Evolutionary conservation across 1,140 invertebrate species (phyloP), one percentile per base, ranked within the genome.

Genomic region (Lasioglossum baleicum): DNA sequence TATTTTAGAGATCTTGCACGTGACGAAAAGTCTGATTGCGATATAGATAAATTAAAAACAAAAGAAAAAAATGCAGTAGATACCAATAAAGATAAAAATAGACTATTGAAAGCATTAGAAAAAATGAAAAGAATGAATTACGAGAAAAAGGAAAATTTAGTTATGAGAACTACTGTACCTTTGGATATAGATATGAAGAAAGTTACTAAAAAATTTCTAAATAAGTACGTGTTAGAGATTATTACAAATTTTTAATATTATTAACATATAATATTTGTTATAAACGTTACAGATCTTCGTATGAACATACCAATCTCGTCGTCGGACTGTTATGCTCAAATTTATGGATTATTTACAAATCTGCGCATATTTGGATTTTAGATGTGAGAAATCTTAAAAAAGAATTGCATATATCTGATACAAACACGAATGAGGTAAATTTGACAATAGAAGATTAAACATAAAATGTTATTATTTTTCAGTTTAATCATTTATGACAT

Each of bases 1-100:
- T 90, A 89, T 85, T 94, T 93, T 79, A 88, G 91, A 79, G 90
- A 92, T 75, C 65, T 91, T 20, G 91, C 89, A 17, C 72, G 77
- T 8, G 31, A 87, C 20, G 56, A 80, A 48, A 83, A 68, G 75
- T 22, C 20, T 3, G 68, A 83, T n/a, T n/a, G n/a, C n/a, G n/a
- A n/a, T n/a, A 15, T 15, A 4, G 65, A 44, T 17, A 56, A 8
- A 31, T 0, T 51, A 60, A 2, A 67, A 76, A 75, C 15, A 72
- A 58, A 76, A 56, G 82, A 88, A 81, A n/a, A 60, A 65, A 42
- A 85, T 69, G n/a, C 17, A 64, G 7, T n/a, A 51, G 68, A 81
- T 8, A 15, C 26, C 0, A 75, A 84, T 2, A 87, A 80, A 60
- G 89, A 84, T 81, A 90, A 73, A 60, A 88, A 85, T 56, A 85